Evolutionary conservation across 2,888 invertebrate species (phyloP).

Genomic region (Celastrina argiolus): DNA sequence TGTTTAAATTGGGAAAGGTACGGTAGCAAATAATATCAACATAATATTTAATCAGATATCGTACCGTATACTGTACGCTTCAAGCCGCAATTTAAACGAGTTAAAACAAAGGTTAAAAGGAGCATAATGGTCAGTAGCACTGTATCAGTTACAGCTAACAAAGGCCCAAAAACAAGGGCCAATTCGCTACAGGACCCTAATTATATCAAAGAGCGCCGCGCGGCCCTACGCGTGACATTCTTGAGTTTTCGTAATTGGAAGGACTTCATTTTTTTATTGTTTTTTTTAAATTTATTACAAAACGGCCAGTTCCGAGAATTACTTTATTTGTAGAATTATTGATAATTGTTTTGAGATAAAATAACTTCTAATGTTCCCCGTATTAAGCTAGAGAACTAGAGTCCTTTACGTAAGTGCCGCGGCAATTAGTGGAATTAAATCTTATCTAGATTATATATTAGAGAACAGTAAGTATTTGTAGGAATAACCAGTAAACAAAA

Average conservation of each 20-base stretch:
- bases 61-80: no score
- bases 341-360: not conserved
- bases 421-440: no score
- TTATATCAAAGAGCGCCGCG: conserved; percentile 44
- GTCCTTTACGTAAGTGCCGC: no score
- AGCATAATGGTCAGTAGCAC: not conserved
- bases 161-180: conserved; percentile 3
- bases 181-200: conserved; percentile 31
- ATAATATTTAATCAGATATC: no score
- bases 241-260: conserved; percentile 35
- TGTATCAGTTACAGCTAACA: conserved; percentile 2
- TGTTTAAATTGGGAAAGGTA: no score
- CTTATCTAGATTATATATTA: no score
- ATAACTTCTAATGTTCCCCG: not conserved
- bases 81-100: no score
- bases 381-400: no score
- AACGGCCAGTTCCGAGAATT: not conserved
- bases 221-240: conserved; percentile 31
- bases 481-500: no score
- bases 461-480: no score
- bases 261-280: conserved; percentile 26
- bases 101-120: not conserved
- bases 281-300: conserved; percentile 26
- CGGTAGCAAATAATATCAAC: no score
- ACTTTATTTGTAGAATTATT: conserved; percentile 4